Percentiles rank a stretch among this genome's conserved stretches.
Evolutionary conservation across 2,113 vertebrate genomes (phyloP).

Genomic region (Sitta europaea): DNA sequence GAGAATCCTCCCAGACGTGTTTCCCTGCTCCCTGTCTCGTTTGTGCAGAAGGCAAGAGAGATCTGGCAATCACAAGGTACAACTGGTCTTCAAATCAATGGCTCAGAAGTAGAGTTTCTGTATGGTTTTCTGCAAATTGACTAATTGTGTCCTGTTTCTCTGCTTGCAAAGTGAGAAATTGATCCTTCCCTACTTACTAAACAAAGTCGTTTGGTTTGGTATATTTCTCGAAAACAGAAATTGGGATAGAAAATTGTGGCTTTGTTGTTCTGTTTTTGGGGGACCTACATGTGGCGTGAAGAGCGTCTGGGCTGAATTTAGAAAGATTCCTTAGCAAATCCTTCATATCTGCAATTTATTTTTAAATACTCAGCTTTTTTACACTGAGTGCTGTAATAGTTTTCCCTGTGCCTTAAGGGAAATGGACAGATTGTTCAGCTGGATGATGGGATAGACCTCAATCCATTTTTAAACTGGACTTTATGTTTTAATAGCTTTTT

Average conservation of each 20-base stretch:
- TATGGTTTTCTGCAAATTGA: neutral
- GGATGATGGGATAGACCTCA: conserved; percentile 28
- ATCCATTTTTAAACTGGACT: conserved; percentile 49
- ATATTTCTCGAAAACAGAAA: neutral
- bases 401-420: neutral
- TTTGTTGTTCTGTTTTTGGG: neutral
- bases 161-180: neutral
- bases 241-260: neutral
- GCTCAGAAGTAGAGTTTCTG: neutral
- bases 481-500: conserved; percentile 26
- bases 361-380: neutral
- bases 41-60: neutral
- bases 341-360: neutral
- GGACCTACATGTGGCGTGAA: neutral
- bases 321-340: neutral
- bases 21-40: neutral
- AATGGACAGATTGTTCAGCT: conserved; percentile 12
- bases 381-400: neutral
- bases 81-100: neutral
- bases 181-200: fast-evolving
- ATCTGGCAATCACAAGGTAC: neutral
- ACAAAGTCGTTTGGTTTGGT: neutral
- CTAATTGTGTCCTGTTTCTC: fast-evolving
- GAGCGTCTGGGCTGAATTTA: neutral
- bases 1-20: neutral